Conservation (phyloP, 2,888 invertebrate species). For the Acronicta psi region DNA sequence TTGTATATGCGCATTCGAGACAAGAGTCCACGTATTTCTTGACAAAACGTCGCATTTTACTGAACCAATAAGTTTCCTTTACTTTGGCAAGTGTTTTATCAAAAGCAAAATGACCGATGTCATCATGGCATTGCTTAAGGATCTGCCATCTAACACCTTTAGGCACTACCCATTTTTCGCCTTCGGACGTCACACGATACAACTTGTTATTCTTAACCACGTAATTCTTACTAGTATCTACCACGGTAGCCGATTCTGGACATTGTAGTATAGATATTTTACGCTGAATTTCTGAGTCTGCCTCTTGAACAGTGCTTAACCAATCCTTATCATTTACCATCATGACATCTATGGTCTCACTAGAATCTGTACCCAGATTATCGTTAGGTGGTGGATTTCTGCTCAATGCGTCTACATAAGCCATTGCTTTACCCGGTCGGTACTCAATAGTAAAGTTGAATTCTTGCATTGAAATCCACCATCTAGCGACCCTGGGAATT, state of each 20-base stretch:
- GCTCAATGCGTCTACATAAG: background rate
- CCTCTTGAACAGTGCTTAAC: background rate
- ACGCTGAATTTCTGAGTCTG: background rate
- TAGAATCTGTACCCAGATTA: background rate
- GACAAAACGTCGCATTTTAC: too few relatives aligned
- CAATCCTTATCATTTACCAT: background rate
- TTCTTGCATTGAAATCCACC: slow-evolving; percentile 2
- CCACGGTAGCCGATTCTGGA: background rate
- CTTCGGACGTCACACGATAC: background rate
- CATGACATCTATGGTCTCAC: too few relatives aligned
- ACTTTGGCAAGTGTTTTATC: too few relatives aligned
- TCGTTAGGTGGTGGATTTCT: background rate
- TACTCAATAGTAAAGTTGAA: background rate
- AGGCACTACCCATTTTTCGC: too few relatives aligned
- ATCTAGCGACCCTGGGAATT: background rate
- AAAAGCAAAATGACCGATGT: too few relatives aligned
- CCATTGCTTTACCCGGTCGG: background rate
- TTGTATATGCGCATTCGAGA: too few relatives aligned
- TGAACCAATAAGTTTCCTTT: too few relatives aligned
- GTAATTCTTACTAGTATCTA: background rate
- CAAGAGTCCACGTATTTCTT: too few relatives aligned
- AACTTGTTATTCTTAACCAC: background rate
- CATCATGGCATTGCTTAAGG: too few relatives aligned
- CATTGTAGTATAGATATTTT: background rate
- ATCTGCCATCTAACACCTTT: too few relatives aligned